Percentiles rank a stretch among this genome's conserved stretches.
Conservation (phyloP, 2,113 vertebrate species). For the Pycnonotus jocosus region DNA sequence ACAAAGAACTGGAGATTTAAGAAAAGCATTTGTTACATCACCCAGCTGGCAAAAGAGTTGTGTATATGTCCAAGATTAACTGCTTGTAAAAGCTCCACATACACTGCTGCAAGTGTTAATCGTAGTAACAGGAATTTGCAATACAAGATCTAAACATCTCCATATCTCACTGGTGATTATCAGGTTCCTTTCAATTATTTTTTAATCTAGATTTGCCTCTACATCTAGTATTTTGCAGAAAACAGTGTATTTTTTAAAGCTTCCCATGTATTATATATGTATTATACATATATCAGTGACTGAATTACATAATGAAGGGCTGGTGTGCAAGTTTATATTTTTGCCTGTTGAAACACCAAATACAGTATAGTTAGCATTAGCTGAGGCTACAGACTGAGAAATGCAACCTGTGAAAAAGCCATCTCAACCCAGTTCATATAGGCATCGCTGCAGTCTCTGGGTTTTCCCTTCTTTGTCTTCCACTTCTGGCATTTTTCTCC, state of each 20-base stretch:
- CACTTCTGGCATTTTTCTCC: neutral
- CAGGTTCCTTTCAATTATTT: neutral
- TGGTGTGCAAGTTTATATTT: neutral
- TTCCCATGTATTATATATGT: neutral
- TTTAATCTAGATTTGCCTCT: neutral
- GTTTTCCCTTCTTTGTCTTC: neutral
- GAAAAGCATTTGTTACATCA: neutral
- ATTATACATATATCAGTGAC: neutral
- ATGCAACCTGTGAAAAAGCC: neutral
- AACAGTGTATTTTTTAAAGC: neutral
- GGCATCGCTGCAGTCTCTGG: neutral
- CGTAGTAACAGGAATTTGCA: rapidly evolving
- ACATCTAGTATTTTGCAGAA: neutral
- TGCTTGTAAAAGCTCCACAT: rapidly evolving
- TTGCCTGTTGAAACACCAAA: neutral
- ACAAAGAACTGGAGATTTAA: neutral
- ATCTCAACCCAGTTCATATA: neutral
- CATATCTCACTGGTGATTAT: rapidly evolving
- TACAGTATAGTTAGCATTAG: neutral
- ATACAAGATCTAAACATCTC: neutral
- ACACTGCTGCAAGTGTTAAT: neutral
- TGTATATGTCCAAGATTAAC: neutral
- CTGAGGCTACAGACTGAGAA: neutral
- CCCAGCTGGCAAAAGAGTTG: neutral
- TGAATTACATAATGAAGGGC: neutral